Evolutionary conservation across 2,113 vertebrate genomes (phyloP), one percentile per base, ranked within the genome.

Genomic region (Solea senegalensis): DNA sequence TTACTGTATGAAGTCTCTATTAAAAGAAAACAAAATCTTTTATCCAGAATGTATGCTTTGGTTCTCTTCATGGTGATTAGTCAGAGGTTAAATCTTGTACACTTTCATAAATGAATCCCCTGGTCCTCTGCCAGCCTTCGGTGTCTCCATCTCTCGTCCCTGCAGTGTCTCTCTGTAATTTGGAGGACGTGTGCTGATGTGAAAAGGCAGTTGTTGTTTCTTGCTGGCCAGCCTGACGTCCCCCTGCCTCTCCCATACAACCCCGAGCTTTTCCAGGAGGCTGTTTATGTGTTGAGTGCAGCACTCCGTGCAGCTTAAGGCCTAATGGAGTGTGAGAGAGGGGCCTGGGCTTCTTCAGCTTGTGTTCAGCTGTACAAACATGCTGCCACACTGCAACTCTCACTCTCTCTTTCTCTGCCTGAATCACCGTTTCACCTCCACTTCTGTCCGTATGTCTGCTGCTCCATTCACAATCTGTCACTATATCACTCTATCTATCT

Each of bases 291-390:
- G 95, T 94, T 94, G 95, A 96, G 95, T 95, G 95, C 95, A 96
- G 90, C 91, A 90, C 95, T 95, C 94, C 95, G 87, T 97, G 94
- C 93, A 96, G 93, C 94, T 94, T 92, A 95, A 92, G 89, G 93
- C 90, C 94, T 97, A 97, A 98, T 97, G 95, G 96, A 95, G 95
- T 97, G 95, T 96, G 95, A 95, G 95, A 97, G 92, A 92, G 93
- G 71, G 92, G 91, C 94, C 95, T 96, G 95, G 92, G 93, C 94
- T 95, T 95, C 95, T 95, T 96, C 97, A 97, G 96, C 96, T 96
- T 97, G 96, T 92, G 94, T 93, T 98, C 97, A 98, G 97, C 97
- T 98, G 97, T 97, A 95, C 95, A 98, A 98, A 98, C 95, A 98
- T 86, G 86, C 86, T 82, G 91, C 92, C 92, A 84, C 84, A 62